Base-by-base conservation (phyloP, 2,113 vertebrate species). In the Naja naja region DNA sequence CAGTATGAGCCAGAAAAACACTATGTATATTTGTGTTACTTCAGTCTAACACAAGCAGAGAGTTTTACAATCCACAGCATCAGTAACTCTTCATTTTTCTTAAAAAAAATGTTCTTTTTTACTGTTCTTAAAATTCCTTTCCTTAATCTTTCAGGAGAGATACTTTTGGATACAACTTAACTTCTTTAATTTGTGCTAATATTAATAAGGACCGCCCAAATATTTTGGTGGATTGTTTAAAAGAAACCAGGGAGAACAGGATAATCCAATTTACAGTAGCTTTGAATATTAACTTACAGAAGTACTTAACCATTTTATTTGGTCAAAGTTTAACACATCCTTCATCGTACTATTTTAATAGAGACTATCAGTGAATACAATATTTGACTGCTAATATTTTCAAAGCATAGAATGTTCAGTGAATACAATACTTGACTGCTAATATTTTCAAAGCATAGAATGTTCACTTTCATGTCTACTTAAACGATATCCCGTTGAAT, bases 1-100 rank as follows among this genome's bases (percentile, higher is more conserved):
- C 85, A 96, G 91, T 0, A 85, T 87, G 39, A 92, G 86, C 85
- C 39, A 93, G 60, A 93, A 95, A 90, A 92, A 88, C 45, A 39
- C 43, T 30, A 56, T 39, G 91, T 0, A 3, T 88, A 92, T 94
- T 92, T 95, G 16, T 47, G 94, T 91, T 96, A 93, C 49, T 95
- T 93, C 91, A 90, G 34, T 11, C 1, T 64, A 92, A 45, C 34
- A 53, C 86, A 93, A 90, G 64, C 89, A 86, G 45, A 90, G 25
- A 89, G 93, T 92, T 81, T 94, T 45, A n/a, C 60, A 93, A 92
- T n/a, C 94, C 0, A 0, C 0, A 43, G 54, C 94, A 89, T 91
- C 89, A 90, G 6, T 0, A 1, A 69, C 4, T 64, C 91, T 47
- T 7, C 45, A 58, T 93, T 89, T n/a, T n/a, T n/a, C n/a, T n/a